Conservation (phyloP, 2,797 vertebrate genomes). For the Anisognathus igniventris region DNA sequence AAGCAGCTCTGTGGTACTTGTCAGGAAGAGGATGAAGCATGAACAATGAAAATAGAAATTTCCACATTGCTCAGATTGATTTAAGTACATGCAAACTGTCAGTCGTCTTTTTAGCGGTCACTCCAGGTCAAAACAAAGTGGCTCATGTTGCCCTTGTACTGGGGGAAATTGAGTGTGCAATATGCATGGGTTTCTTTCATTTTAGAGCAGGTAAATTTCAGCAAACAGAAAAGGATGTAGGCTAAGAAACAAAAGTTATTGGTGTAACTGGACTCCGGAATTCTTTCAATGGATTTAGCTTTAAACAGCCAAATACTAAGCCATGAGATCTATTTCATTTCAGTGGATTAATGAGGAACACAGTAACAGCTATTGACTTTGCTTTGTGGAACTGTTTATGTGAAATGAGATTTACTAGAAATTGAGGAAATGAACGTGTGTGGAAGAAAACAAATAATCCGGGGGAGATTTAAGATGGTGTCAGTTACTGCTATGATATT, state of each 20-base stretch:
- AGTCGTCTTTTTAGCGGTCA: background rate
- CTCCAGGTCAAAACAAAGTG: background rate
- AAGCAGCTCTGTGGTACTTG: conserved; percentile 11
- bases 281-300: conserved; percentile 39
- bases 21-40: conserved; percentile 5
- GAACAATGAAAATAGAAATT: conserved; percentile 21
- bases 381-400: conserved; percentile 57
- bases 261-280: conserved; percentile 33
- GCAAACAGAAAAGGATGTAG: background rate
- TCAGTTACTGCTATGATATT: conserved; percentile 38
- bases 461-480: background rate
- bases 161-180: background rate
- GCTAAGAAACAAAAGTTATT: conserved; percentile 25
- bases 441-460: conserved; percentile 60
- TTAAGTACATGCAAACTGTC: conserved; percentile 1
- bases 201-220: conserved; percentile 20
- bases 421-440: conserved; percentile 59
- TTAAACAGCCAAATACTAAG: conserved; percentile 40
- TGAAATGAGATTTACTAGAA: conserved; percentile 50
- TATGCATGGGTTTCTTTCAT: background rate
- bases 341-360: conserved; percentile 50
- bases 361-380: conserved; percentile 50
- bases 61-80: background rate
- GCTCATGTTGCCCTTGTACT: background rate
- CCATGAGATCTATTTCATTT: conserved; percentile 42